Base-by-base conservation (phyloP, 2,113 vertebrate genomes). In the Eulemur macaco region DNA sequence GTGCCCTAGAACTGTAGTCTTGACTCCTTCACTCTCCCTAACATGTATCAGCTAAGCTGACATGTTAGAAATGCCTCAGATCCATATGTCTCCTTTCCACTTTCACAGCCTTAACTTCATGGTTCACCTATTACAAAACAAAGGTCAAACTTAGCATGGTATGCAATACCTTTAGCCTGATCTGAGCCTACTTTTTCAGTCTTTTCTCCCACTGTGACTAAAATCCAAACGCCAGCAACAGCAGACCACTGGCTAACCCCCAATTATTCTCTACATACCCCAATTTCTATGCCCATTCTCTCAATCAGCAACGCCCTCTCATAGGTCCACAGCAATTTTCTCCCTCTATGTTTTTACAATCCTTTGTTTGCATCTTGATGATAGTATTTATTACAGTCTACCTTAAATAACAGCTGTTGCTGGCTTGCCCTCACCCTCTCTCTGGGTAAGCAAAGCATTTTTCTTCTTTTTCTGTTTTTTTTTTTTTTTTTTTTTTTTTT, bases 151-250 rank as follows among this genome's bases (percentile, higher is more conserved):
- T 58, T 80, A 76, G 76, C 4, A 71, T 37, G 60, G 37, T 63
- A 86, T 66, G 34, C 9, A 81, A 12, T 68, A 95, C 8, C 34
- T 95, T 84, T 71, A 80, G 78, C 37, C 34, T 77, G 76, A 71
- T 77, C 47, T 96, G 18, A 47, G 63, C 25, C 80, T 83, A 66
- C 64, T 92, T 91, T 91, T 71, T 54, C 82, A 82, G 74, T 86
- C 34, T 76, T 77, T 94, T 86, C 64, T 84, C 66, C 45, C n/a
- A 93, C 25, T 68, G 7, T 60, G 82, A 90, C 12, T 56, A 68
- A 96, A 97, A 92, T 60, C 50, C 39, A 90, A 89, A 96, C 60
- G 83, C 56, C 31, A 39, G 31, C 39, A 86, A 77, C 54, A 89
- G 73, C 37, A 56, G 45, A 13, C 23, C 86, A 68, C 42, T 45